Evolutionary conservation across 2,888 invertebrate genomes (phyloP), one percentile per base, ranked within the genome.

Genomic region (Phalera bucephala): DNA sequence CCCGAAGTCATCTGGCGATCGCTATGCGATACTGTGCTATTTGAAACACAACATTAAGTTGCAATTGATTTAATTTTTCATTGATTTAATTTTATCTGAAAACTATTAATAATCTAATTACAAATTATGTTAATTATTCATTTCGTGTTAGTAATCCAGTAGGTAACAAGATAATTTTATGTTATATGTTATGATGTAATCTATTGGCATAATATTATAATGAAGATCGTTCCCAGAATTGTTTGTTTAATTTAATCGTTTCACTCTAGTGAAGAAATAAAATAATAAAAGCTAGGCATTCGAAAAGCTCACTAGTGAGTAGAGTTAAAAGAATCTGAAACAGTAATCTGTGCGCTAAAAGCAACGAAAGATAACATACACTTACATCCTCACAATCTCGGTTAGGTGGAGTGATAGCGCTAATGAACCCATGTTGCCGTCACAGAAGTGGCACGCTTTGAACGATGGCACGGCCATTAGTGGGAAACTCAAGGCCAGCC

Each of bases 361-460:
- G 87, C 87, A 71, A 79, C 65, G 52, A 54, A 52, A 80, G 87
- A 87, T 87, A 85, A 80, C 66, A 63, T 57, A 15, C 19, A 27
- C 64, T 65, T 64, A 72, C 72, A 65, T 69, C 68, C 70, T 62
- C 62, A 67, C 73, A 72, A 79, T 80, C 82, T 76, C 63, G 50
- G 66, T 59, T 58, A 52, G 52, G 52, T 48, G 64, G 57, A 68
- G 75, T 78, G 87, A 86, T 87, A 85, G 76, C 81, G 73, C 79
- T 88, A 88, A 87, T 87, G 86, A 88, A 87, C 79, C 80, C 77
- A 73, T 85, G 86, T 84, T 59, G 72, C 75, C 72, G 83, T 85
- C 85, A 76, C 80, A 75, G 70, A 71, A 73, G 71, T 79, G 72
- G 80, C 77, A 75, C 78, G 72, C 70, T 70, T 72, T 79, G 79